Evolutionary conservation across 2,113 vertebrate species (phyloP), one percentile per base, ranked within the genome.

Genomic region (Ascaphus truei): DNA sequence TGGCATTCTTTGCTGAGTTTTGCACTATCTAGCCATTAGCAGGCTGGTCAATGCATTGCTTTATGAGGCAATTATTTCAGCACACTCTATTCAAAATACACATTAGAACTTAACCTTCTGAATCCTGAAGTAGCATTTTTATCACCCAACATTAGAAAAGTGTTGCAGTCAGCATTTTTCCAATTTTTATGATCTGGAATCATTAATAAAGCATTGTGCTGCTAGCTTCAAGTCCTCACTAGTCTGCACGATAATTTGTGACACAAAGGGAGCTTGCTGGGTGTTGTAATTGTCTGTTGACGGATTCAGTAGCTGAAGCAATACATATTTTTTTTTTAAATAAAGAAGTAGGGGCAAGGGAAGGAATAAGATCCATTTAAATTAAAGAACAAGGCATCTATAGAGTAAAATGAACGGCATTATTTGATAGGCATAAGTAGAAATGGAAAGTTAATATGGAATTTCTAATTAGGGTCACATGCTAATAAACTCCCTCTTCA

Each of bases 91-190:
- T 92, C 90, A 93, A 94, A 93, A 94, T 91, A 94, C 87, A 92
- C 92, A 95, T 92, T 91, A 93, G 88, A 92, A 91, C 92, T 95
- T 95, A 95, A 95, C 93, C 93, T 95, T 95, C 90, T 92, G 90
- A 92, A 91, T 92, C 88, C 87, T 90, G 88, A 90, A 94, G 90
- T 93, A 92, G 92, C 91, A 85, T 87, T 93, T 93, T 93, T 93
- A 93, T 93, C 91, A 92, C 91, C 89, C 90, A 84, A 80, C 92
- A 90, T 90, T 90, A 93, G 86, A 89, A 92, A 93, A 93, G 86
- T 90, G 85, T 81, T 82, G 71, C 74, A 85, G 91, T 96, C 93
- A 95, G 93, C 92, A 79, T 89, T 86, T 81, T 60, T 48, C 41
- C 80, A 80, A 74, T 82, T 85, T 94, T 92, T 91, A 93, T 92